Conservation (phyloP, 2,888 invertebrate species). For the Hartigia nigra region DNA sequence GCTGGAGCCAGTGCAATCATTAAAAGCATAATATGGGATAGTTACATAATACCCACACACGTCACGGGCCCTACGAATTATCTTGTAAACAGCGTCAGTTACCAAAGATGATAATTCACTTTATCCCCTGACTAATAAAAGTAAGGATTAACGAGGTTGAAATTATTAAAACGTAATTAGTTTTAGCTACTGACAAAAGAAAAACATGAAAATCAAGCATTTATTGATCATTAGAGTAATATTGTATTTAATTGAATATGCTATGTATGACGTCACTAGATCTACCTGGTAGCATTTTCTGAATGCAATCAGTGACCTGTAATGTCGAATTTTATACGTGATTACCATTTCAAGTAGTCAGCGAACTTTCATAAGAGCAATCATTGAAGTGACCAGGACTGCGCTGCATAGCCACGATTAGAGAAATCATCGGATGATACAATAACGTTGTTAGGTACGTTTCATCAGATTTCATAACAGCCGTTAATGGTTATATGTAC, state of each 20-base stretch:
- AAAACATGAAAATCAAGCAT: background rate
- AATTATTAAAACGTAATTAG: background rate
- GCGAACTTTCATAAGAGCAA: background rate
- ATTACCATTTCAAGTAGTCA: background rate
- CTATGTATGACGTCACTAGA: background rate
- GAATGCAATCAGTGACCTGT: background rate
- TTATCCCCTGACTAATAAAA: too few relatives aligned
- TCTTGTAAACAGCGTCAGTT: background rate
- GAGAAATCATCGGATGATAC: slow-evolving; percentile 6
- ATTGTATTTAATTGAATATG: background rate
- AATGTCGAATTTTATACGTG: background rate
- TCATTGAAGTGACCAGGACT: background rate
- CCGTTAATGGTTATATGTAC: background rate
- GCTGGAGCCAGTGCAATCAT: slow-evolving; percentile 17
- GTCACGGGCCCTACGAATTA: background rate
- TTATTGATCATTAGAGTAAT: background rate
- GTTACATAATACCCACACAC: slow-evolving; percentile 25
- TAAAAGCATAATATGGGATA: slow-evolving; percentile 34
- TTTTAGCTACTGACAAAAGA: background rate
- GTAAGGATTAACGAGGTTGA: too few relatives aligned
- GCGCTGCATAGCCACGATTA: background rate
- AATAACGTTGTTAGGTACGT: slow-evolving; percentile 1
- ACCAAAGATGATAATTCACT: background rate
- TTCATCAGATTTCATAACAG: slow-evolving; percentile 2
- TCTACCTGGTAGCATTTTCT: background rate